Evolutionary conservation across 2,113 vertebrate species (phyloP).

Genomic region (Oncorhynchus gorbuscha): DNA sequence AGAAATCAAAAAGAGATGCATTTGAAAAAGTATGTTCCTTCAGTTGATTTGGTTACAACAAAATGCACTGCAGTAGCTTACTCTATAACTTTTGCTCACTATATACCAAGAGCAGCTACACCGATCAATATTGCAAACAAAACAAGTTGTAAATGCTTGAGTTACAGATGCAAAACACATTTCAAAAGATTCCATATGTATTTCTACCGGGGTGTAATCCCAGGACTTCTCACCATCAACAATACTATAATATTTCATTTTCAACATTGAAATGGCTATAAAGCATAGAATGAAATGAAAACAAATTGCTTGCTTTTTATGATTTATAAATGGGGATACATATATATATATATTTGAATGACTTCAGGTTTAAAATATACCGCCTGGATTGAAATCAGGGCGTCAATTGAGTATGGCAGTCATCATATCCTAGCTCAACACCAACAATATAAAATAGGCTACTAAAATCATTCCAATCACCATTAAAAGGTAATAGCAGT

Average conservation of each 20-base stretch:
- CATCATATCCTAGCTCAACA: too few relatives aligned
- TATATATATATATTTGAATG: background rate
- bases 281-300: slow-evolving; percentile 29
- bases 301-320: slow-evolving; percentile 10
- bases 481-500: too few relatives aligned
- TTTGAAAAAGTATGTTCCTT: slow-evolving; percentile 47
- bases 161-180: slow-evolving; percentile 29
- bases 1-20: slow-evolving; percentile 36
- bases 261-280: slow-evolving; percentile 26
- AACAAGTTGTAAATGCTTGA: slow-evolving; percentile 56
- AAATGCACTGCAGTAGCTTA: slow-evolving; percentile 45
- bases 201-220: slow-evolving; percentile 30
- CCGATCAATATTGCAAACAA: slow-evolving; percentile 37
- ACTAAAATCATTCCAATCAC: too few relatives aligned
- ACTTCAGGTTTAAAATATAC: background rate
- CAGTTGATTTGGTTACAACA: slow-evolving; percentile 56
- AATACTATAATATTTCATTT: background rate
- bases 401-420: too few relatives aligned
- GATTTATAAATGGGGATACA: slow-evolving; percentile 18
- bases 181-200: slow-evolving; percentile 27
- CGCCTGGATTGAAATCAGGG: slow-evolving; percentile 13
- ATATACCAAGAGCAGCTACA: slow-evolving; percentile 41
- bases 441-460: too few relatives aligned
- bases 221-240: slow-evolving; percentile 19
- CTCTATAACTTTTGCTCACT: slow-evolving; percentile 30